phyloP scores from a whole-genome alignment of 2,888 invertebrate genomes.

The Eupelmus urozonus region DNA sequence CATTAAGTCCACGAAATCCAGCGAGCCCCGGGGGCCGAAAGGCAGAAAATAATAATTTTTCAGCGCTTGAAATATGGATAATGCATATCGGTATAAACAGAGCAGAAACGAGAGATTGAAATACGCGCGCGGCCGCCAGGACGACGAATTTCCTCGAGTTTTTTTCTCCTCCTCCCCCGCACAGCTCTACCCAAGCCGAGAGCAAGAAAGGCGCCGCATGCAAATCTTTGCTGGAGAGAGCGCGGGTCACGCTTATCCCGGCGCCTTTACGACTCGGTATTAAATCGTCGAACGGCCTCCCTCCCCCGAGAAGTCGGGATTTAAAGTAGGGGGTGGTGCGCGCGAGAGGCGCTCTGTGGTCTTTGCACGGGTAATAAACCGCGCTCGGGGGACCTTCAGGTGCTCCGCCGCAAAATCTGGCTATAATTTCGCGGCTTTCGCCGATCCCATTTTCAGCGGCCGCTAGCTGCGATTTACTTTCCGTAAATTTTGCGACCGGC shows the following conservation, averaged over 20 bases:
- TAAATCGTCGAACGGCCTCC: constrained; percentile 52
- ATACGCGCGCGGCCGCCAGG: background rate
- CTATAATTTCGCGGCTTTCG: constrained; percentile 57
- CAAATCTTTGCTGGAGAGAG: constrained; percentile 44
- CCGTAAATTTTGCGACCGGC: constrained; percentile 15
- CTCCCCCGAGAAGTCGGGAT: constrained; percentile 31
- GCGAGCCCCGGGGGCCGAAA: background rate
- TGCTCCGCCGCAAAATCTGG: constrained; percentile 46
- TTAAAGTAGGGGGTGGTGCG: constrained; percentile 8
- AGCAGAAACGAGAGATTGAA: constrained; percentile 29
- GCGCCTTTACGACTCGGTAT: constrained; percentile 51
- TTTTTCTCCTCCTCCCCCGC: constrained; percentile 9
- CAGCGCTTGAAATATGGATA: background rate
- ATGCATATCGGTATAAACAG: constrained; percentile 32
- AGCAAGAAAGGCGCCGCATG: constrained; percentile 38
- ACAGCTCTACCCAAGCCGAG: no score
- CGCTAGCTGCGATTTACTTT: constrained; percentile 32
- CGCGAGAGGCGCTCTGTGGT: background rate
- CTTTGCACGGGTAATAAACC: constrained; percentile 56
- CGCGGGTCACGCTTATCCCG: constrained; percentile 42
- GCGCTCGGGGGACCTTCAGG: constrained; percentile 24
- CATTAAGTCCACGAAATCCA: background rate
- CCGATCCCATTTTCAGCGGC: constrained; percentile 40
- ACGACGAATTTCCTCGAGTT: constrained; percentile 2
- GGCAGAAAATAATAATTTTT: constrained; percentile 2